Evolutionary conservation across 1,140 invertebrate genomes (phyloP), one percentile per base, ranked within the genome.

Genomic region (Panagrolaimus sp.): DNA sequence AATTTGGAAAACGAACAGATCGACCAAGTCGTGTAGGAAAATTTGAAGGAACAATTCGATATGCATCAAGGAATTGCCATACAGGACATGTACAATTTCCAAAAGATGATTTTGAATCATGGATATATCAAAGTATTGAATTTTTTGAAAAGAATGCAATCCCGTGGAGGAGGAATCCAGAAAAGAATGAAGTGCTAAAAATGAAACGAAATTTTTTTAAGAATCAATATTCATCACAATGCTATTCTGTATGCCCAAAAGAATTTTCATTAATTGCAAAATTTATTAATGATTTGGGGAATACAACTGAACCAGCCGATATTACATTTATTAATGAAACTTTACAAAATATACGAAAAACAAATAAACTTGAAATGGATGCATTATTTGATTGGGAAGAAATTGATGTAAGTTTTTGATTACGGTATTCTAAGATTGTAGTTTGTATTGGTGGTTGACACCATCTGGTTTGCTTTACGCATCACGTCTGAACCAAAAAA

Each of bases 331-430:
- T 57, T 57, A 25, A 13, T 9, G 51, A 57, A 13, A 57, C 51
- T 1, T 57, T 57, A 16, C 20, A 57, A 11, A 57, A 57, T 8
- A 27, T 57, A 5, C 14, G 51, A 20, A 57, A 57, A 16, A 57
- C n/a, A 11, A 14, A 16, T 57, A 57, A 57, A 27, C n/a, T 57
- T 13, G 51, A 57, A 3, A 20, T 20, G 51, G 51, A 57, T n/a
- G n/a, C 51, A 1, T 57, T 57, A 27, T 57, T 20, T 57, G 51
- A 57, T 57, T 57, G 51, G 51, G 51, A 57, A 25, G 51, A 57
- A 38, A 7, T 38, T 38, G 31, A 38, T 2, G 31, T 38, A 4
- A 38, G 31, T 38, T 38, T 38, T 38, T 38, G 31, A 4, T 38
- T 2, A 38, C 31, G 7, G 31, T 38, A 38, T 38, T 38, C 31